These are phyloP conservation scores for Brachionus sp. DNA, from an alignment of 1,140 invertebrate genomes.

Conservation along the genomic window DNA sequence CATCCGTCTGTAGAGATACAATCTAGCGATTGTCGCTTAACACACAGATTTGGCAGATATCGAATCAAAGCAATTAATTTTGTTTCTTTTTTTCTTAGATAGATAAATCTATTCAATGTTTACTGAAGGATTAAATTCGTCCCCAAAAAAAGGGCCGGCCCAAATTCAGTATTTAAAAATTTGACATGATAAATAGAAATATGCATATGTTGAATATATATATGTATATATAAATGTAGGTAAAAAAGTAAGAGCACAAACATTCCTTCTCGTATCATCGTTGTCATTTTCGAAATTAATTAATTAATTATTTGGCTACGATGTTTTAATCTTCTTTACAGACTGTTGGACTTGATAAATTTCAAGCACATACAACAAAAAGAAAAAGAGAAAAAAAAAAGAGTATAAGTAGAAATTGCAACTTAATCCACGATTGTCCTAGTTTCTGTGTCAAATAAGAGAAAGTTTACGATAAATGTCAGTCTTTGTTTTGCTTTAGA, in stretches of 20 bases:
- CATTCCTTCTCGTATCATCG: conserved; percentile 35
- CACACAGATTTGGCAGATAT: background rate
- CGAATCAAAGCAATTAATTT: conserved; percentile 28
- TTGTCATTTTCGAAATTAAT: conserved; percentile 9
- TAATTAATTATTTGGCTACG: conserved; percentile 29
- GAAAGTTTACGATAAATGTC: conserved; percentile 29
- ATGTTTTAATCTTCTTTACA: conserved; percentile 35
- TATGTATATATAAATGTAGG: too few species aligned
- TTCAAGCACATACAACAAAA: conserved; percentile 13
- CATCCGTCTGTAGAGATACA: background rate
- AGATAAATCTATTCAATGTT: conserved; percentile 9
- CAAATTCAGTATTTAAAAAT: conserved; percentile 25
- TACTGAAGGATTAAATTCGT: conserved; percentile 33
- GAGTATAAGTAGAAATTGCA: conserved; percentile 12
- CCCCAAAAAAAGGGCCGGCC: conserved; percentile 1
- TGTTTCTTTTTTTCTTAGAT: background rate
- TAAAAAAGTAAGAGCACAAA: background rate
- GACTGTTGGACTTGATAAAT: conserved; percentile 40
- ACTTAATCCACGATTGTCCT: conserved; percentile 43
- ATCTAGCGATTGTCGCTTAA: background rate
- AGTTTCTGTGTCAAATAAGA: conserved; percentile 26
- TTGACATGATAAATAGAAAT: conserved; percentile 33
- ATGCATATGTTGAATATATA: too few species aligned
- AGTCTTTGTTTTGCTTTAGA: conserved; percentile 23
- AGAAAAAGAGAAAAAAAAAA: background rate